Evolutionary conservation across 2,888 invertebrate genomes (phyloP), one percentile per base, ranked within the genome.

Genomic region (Epistrophella euchroma): DNA sequence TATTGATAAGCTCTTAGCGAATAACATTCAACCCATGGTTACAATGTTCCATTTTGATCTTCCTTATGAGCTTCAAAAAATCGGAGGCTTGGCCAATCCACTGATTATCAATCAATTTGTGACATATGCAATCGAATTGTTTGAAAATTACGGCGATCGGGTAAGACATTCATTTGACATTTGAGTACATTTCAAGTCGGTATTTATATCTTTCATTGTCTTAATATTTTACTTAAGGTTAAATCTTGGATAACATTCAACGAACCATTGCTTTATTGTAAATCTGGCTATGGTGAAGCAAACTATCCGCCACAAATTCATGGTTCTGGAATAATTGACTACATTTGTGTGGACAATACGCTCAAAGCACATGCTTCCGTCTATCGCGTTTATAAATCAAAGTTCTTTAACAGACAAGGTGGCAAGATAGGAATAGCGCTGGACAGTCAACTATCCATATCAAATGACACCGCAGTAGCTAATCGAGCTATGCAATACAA

Each of bases 21-120:
- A 94, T 86, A 93, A 93, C 52, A 95, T 96, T 77, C 90, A 92
- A 62, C 96, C 96, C 0, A 91, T 94, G 90, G 92, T 95, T 89
- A 94, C 94, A 0, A 90, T 94, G 43, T 94, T 93, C 88, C 94
- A 94, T 79, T 94, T 93, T 93, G 94, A 94, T 88, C 89, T 94
- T 45, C 94, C 94, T 0, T 92, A 93, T 78, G 91, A 92, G 47
- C 90, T 95, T 0, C 94, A 94, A 88, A 93, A 94, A 1, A 87
- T 94, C 5, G 94, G 94, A 10, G 95, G 95, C 13, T 93, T 93
- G 71, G 78, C 91, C 0, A 93, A 93, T 81, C 91, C 92, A 0
- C 56, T 92, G 0, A 88, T 94, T 56, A 88, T 92, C 0, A 91
- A 92, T 32, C 93, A 94, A 91, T 94, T 93, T 75, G 92, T 91